Evolutionary conservation across 1,140 invertebrate species (phyloP).

Genomic region (Polyergus mexicanus): DNA sequence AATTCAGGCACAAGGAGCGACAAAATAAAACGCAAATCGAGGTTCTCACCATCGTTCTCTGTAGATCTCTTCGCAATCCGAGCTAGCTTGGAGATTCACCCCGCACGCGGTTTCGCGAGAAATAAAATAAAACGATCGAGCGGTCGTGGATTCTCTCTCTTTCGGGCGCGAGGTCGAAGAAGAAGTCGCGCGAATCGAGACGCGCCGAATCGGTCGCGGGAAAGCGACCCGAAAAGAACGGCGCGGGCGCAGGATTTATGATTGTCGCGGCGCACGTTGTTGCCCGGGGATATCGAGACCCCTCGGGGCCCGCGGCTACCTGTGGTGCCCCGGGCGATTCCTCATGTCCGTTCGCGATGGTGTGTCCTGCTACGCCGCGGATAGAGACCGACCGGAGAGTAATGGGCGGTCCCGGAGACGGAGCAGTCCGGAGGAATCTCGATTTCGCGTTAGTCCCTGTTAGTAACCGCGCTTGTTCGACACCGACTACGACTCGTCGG

Average conservation of each 20-base stretch:
- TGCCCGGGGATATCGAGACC: conserved; percentile 23
- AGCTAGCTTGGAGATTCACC: conserved; percentile 25
- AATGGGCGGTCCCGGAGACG: conserved; percentile 42
- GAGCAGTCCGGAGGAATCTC: conserved; percentile 39
- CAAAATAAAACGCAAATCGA: conserved; percentile 74
- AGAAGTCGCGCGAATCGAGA: conserved; percentile 47
- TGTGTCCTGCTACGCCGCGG: conserved; percentile 39
- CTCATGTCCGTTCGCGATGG: conserved; percentile 61
- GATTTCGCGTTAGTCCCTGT: conserved; percentile 53
- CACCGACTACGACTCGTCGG: conserved; percentile 52
- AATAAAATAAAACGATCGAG: conserved; percentile 55
- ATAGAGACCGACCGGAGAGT: conserved; percentile 40
- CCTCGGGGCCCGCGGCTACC: conserved; percentile 53
- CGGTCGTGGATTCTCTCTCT: conserved; percentile 33
- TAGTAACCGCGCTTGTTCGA: conserved; percentile 71
- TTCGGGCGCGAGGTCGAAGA: conserved; percentile 27
- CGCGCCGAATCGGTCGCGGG: conserved; percentile 55
- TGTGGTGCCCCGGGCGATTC: conserved; percentile 56
- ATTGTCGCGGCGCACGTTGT: conserved; percentile 44
- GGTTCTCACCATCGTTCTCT: conserved; percentile 65
- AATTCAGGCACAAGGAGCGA: conserved; percentile 67
- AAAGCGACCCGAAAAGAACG: conserved; percentile 68
- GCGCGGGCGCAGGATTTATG: conserved; percentile 66
- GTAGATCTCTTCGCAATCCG: conserved; percentile 44
- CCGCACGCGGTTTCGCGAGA: background rate